A percentile compares a stretch with the other conserved stretches of the same genome.
These are phyloP conservation scores for Pristionchus pacificus DNA, from an alignment of 1,140 invertebrate genomes.

Conservation along the genomic window DNA sequence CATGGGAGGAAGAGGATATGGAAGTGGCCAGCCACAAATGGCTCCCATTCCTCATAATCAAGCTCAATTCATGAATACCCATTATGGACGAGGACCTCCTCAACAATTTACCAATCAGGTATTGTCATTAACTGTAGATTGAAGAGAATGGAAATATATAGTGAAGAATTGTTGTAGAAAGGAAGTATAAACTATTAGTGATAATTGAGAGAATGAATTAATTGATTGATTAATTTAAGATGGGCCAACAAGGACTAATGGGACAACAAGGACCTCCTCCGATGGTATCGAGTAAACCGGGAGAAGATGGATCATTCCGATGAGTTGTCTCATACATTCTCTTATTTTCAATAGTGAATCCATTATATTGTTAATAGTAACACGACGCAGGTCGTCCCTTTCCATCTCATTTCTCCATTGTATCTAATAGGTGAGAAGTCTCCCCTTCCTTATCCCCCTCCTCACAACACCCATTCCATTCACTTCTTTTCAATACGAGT, in stretches of 20 bases:
- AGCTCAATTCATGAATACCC: too few relatives aligned
- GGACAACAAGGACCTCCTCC: not conserved
- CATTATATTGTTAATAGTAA: not conserved
- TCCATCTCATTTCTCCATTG: not conserved
- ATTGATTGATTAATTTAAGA: not conserved
- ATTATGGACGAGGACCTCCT: not conserved
- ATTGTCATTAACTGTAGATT: not conserved
- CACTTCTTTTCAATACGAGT: not conserved
- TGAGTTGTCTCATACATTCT: too few relatives aligned
- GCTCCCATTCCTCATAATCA: too few relatives aligned
- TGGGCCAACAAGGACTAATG: not conserved
- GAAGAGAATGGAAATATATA: not conserved
- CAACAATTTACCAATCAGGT: not conserved
- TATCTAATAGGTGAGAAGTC: not conserved
- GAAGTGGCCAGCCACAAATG: not conserved
- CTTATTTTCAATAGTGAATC: not conserved
- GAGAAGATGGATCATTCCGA: not conserved
- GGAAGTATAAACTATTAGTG: too few relatives aligned
- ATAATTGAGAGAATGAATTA: too few relatives aligned
- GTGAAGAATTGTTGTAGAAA: too few relatives aligned
- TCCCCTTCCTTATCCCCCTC: not conserved
- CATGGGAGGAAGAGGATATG: not conserved
- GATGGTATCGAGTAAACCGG: not conserved
- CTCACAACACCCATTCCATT: not conserved
- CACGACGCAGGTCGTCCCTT: not conserved